These are phyloP conservation scores for Talpa occidentalis DNA, from an alignment of 2,113 vertebrate genomes.

Conservation along the genomic window DNA sequence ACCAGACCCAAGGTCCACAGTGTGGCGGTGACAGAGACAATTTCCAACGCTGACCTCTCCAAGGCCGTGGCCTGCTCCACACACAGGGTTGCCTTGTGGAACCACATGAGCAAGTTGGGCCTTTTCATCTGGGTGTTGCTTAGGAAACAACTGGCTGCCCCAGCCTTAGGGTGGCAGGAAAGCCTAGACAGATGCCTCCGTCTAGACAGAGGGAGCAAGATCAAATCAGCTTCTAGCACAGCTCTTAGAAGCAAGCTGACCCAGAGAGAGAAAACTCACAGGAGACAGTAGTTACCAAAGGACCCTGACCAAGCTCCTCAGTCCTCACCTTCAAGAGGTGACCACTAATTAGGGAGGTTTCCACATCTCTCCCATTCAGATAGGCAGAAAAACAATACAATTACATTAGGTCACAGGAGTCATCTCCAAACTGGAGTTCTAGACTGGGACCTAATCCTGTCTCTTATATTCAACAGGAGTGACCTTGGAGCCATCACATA, in stretches of 20 bases:
- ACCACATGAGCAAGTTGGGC: neutral
- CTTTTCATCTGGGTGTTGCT: neutral
- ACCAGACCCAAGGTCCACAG: neutral
- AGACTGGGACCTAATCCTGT: too few species aligned
- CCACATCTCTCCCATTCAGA: neutral
- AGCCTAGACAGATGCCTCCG: neutral
- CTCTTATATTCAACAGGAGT: neutral
- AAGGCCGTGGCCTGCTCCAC: neutral
- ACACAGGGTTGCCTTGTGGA: neutral
- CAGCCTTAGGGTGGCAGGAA: neutral
- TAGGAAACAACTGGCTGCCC: neutral
- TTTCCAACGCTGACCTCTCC: neutral
- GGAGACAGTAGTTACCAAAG: fast-evolving
- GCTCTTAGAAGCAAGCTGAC: neutral
- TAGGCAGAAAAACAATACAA: neutral
- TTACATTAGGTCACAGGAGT: neutral
- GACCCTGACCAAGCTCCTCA: neutral
- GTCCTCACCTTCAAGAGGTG: neutral
- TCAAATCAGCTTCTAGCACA: neutral
- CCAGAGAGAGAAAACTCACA: neutral
- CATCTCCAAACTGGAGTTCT: neutral
- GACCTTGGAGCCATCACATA: neutral
- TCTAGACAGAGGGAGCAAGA: neutral
- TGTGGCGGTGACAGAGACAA: neutral
- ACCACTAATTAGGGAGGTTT: too few species aligned